Base-by-base conservation (phyloP, 2,797 vertebrate species). In the Apogon hyalosoma region DNA sequence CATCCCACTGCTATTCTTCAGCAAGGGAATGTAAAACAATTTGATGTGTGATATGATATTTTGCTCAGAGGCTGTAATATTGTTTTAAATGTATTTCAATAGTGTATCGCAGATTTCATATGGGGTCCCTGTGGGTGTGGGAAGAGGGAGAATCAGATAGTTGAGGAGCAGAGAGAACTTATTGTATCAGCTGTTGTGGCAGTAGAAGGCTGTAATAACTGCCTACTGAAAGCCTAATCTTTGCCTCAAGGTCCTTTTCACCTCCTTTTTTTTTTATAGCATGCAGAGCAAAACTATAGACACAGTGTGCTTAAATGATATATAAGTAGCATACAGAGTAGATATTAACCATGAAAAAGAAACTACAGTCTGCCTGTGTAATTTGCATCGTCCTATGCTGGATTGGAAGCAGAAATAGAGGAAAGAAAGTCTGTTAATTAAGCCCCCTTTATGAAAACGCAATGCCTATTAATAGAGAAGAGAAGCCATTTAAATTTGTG, bases 341-440 rank as follows among this genome's bases (percentile, higher is more conserved):
- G 55, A 42, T 14, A 41, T 69, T 77, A 60, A 73, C 71, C 67
- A 75, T 80, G 42, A 62, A 38, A 57, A 57, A 3, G 14, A 47
- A 78, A 73, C 56, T 64, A 36, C 64, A 55, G 42, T 61, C 11
- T 50, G 41, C 49, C 12, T 61, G 38, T 69, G 50, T 42, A 45
- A 15, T 56, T 58, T 62, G 47, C 18, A 40, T 16, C 11, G 8
- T 48, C 55, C 45, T 79, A 61, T 68, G 43, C 31, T 66, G 67
- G 77, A 56, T 73, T 73, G 67, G 51, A 49, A 53, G 55, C 70
- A 69, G 61, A 55, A 57, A 80, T 80, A 80, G 66, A 86, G 50
- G 63, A 68, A 83, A 51, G 85, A 85, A 87, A 85, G 77, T 84
- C 63, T 85, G 83, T 87, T 93, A 91, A 93, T 92, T 91, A 91